Evolutionary conservation across 2,113 vertebrate genomes (phyloP), one percentile per base, ranked within the genome.

Genomic region (Sus scrofa): DNA sequence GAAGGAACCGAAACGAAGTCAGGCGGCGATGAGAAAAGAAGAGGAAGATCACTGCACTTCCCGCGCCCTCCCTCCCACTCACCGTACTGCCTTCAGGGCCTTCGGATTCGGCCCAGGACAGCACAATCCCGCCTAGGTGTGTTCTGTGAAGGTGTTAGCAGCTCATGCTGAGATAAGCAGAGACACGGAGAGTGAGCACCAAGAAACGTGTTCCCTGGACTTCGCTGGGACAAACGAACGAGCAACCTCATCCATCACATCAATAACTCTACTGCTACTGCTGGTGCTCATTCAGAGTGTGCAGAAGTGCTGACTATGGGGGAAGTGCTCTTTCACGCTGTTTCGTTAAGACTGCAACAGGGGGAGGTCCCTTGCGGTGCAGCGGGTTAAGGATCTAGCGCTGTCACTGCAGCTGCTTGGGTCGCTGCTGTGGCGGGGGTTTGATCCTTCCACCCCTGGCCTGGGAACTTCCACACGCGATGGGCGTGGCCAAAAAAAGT

Each of bases 11-110:
- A 50, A 65, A 94, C 75, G 85, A 71, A 50, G n/a, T 34, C 19
- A 73, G 78, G 56, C 60, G 34, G 65, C 24, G 63, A 11, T 7
- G 15, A 39, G 68, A 54, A 67, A 39, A 19, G 26, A 13, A 67
- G 34, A 56, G 32, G 9, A 15, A 75, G 83, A 37, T 39, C 13
- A 27, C 34, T 70, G 27, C 34, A 30, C 56, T 87, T n/a, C 34
- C 37, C 56, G n/a, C 0, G 2, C 65, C 15, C 3, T 7, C 54
- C 27, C 37, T 16, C 30, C 71, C 15, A 22, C 56, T n/a, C 34
- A 6, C 8, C 3, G 7, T 3, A 32, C 1, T 7, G 27, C 71
- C 6, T 30, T 30, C 2, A 6, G 32, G 84, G 5, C 32, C 32
- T n/a, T 65, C 62, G 34, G 26, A 20, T 20, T 27, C 56, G 71